These are phyloP conservation scores for Streptopelia turtur DNA, from an alignment of 2,797 vertebrate species.

Conservation along the genomic window DNA sequence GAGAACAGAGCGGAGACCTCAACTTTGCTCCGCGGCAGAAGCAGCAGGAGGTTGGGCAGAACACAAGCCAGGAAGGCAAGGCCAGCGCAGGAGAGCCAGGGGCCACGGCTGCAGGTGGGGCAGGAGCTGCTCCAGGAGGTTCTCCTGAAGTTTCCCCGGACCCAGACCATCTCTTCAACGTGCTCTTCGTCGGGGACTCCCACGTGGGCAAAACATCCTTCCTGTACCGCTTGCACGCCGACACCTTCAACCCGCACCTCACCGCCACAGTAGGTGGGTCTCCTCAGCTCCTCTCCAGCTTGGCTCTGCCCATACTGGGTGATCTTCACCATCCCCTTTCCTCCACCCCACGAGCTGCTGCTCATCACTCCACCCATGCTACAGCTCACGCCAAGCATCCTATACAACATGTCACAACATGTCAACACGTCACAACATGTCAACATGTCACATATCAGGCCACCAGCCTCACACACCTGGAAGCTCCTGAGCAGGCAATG, in stretches of 20 bases:
- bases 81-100: not conserved
- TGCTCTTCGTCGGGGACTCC: conserved; percentile 91
- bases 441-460: no score
- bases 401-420: not conserved
- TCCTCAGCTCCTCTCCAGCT: not conserved
- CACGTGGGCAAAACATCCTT: conserved; percentile 93
- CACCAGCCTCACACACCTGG: rapidly evolving
- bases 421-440: no score
- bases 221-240: conserved; percentile 82
- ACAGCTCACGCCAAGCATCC: rapidly evolving
- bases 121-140: not conserved
- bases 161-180: conserved; percentile 82
- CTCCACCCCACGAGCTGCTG: not conserved
- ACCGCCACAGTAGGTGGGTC: conserved; percentile 86
- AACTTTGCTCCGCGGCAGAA: rapidly evolving
- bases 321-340: not conserved
- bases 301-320: rapidly evolving
- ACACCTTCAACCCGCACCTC: conserved; percentile 78
- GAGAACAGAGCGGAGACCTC: not conserved
- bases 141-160: not conserved
- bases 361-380: rapidly evolving
- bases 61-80: not conserved
- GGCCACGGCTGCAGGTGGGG: not conserved
- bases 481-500: not conserved
- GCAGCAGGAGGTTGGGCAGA: not conserved